Percentiles rank a stretch among this genome's conserved stretches.
Evolutionary conservation across 2,797 vertebrate genomes (phyloP).

Genomic region (Gymnopithys bicolor): DNA sequence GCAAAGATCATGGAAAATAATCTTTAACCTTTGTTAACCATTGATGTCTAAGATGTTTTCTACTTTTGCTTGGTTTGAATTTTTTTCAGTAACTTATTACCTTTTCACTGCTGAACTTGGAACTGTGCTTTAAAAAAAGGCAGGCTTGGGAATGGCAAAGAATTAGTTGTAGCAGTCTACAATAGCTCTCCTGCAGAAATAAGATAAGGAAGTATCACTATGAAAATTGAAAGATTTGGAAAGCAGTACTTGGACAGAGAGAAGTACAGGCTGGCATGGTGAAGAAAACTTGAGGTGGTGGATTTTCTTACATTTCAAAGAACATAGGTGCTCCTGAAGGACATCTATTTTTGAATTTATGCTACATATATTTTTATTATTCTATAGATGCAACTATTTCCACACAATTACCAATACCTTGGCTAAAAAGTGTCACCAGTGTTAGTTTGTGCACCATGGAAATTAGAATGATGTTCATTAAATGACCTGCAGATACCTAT

Average conservation of each 20-base stretch:
- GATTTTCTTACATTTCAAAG: neutral
- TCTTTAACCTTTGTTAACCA: slow-evolving; percentile 6
- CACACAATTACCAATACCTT: neutral
- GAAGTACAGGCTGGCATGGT: neutral
- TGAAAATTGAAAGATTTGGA: neutral
- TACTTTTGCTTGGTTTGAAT: neutral
- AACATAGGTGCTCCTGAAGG: neutral
- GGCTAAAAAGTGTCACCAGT: neutral
- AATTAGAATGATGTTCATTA: neutral
- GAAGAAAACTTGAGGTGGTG: neutral
- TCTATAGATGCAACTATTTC: neutral
- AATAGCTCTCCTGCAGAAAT: neutral
- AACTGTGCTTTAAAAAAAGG: neutral
- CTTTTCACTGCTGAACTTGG: slow-evolving; percentile 4
- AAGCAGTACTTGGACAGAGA: neutral
- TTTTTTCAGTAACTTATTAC: slow-evolving; percentile 6
- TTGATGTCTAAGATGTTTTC: neutral
- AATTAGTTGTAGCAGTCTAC: neutral
- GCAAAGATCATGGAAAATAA: slow-evolving; percentile 22
- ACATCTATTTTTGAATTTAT: neutral
- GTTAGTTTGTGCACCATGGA: neutral
- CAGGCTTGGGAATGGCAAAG: neutral
- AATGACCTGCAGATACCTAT: neutral
- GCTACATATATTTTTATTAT: neutral
- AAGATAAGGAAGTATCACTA: neutral